These are phyloP conservation scores for Xenopus petersii DNA, from an alignment of 2,797 vertebrate species.

Conservation along the genomic window DNA sequence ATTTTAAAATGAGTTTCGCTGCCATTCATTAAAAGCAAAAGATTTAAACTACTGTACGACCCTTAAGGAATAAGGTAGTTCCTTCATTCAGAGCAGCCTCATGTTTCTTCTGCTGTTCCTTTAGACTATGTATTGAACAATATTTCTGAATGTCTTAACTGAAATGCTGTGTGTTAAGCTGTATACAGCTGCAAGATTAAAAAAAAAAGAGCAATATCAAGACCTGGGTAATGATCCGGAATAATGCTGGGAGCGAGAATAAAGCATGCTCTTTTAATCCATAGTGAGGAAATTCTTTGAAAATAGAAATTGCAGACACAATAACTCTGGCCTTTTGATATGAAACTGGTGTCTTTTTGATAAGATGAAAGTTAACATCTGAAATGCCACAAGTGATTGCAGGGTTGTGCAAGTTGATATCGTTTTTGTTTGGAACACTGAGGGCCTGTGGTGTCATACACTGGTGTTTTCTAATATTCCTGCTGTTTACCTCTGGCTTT, in stretches of 20 bases:
- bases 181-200: constrained; percentile 15
- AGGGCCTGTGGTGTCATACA: not conserved
- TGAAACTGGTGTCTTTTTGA: not conserved
- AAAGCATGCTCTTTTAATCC: not conserved
- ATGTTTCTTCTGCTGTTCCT: constrained; percentile 25
- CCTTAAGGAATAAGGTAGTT: constrained; percentile 39
- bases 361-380: constrained; percentile 8
- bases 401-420: not conserved
- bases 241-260: constrained; percentile 35
- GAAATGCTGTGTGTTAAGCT: constrained; percentile 20
- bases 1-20: constrained; percentile 47
- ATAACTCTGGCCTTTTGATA: not conserved
- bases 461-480: not conserved
- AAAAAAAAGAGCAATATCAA: constrained; percentile 14
- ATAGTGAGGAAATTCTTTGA: constrained; percentile 2
- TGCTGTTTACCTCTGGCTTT: not conserved
- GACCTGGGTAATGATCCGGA: constrained; percentile 37
- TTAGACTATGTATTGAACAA: constrained; percentile 28
- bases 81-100: constrained; percentile 22
- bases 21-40: constrained; percentile 47
- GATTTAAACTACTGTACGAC: constrained; percentile 39
- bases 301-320: constrained; percentile 5
- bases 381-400: not conserved
- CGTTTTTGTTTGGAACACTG: not conserved
- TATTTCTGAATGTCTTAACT: constrained; percentile 16